A percentile compares a stretch with the other conserved stretches of the same genome.
These are phyloP conservation scores for Anisognathus igniventris DNA, from an alignment of 2,797 vertebrate genomes.

Conservation along the genomic window DNA sequence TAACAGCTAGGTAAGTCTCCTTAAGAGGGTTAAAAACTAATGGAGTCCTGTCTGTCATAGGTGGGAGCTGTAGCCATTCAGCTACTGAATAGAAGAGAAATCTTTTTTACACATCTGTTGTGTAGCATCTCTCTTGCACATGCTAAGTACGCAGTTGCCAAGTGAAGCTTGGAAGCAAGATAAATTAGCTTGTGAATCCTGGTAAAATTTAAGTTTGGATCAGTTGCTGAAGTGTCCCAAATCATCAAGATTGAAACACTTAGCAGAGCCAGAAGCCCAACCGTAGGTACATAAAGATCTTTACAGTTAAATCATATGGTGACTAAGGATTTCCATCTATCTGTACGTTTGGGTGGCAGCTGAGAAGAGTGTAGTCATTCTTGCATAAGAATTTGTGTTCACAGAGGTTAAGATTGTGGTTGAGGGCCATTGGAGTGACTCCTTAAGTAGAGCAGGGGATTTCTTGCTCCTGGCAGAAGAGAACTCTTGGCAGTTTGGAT, in stretches of 20 bases:
- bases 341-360: neutral
- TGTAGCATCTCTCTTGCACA: neutral
- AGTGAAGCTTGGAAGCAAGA: neutral
- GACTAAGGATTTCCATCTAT: neutral
- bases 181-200: neutral
- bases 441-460: neutral
- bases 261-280: neutral
- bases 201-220: neutral
- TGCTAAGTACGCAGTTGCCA: neutral
- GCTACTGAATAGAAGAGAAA: neutral
- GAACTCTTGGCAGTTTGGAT: neutral
- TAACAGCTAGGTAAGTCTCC: neutral
- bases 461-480: neutral
- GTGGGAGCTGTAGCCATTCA: neutral
- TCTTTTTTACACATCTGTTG: neutral
- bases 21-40: neutral
- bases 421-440: neutral
- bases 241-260: neutral
- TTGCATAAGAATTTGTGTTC: neutral
- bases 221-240: neutral
- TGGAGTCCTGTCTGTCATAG: neutral
- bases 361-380: neutral
- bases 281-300: neutral
- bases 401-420: neutral
- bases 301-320: neutral